Base-by-base conservation (phyloP, 2,888 invertebrate species). In the Agapostemon virescens region DNA sequence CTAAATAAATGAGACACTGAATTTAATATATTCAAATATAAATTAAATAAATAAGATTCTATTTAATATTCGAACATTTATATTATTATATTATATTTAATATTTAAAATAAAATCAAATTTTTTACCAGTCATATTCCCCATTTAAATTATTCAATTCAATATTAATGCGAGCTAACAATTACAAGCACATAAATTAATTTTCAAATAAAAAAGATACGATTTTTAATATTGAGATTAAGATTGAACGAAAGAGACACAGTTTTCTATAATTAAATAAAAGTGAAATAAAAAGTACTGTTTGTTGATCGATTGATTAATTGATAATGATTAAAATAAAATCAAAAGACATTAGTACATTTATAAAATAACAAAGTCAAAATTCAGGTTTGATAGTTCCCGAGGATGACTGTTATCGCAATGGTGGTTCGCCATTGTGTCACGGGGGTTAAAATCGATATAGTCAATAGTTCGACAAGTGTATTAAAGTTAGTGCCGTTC, bases 381-480 rank as follows among this genome's bases (percentile, higher is more conserved):
- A 55, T 55, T 26, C 26, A 15, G 15, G 26, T 55, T 17, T 55
- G 1, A 26, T 55, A 4, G 49, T n/a, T 4, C 9, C n/a, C n/a
- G 49, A 49, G n/a, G 49, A 11, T n/a, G n/a, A 49, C n/a, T 49
- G n/a, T 11, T n/a, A 11, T n/a, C n/a, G 1, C 20, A 33, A 33
- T 9, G 33, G 33, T n/a, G 20, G 20, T 20, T 61, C 33, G 33
- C 33, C 30, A 33, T 61, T 61, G 33, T 33, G n/a, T 20, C 63
- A 63, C 11, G 63, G 20, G 13, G 36, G 36, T 63, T 63, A 63
- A 55, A 30, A 63, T 63, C 63, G 36, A 61, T 61, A 63, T 63
- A 36, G 36, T 63, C 63, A 13, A 36, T 36, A 63, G 36, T 63
- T 63, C 36, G n/a, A 2, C n/a, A 63, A 63, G n/a, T 63, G n/a